Base-by-base conservation (phyloP, 2,888 invertebrate genomes). In the Koerneria pararmatus region DNA sequence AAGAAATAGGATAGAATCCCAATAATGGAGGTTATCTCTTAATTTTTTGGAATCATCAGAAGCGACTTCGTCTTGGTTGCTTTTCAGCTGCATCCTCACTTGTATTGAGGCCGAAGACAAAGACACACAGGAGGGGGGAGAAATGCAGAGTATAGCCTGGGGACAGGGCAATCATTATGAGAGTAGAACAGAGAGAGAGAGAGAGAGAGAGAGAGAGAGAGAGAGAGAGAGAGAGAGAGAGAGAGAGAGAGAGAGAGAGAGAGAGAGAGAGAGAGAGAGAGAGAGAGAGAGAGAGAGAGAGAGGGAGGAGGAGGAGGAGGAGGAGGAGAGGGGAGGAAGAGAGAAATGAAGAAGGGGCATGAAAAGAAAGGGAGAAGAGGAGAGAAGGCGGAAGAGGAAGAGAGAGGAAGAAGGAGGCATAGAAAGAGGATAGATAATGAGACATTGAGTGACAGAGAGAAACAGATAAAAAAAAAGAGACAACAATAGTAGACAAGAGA, bases 311-410 rank as follows among this genome's bases (percentile, higher is more conserved):
- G 46, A 15, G 11, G n/a, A 41, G 11, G 11, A n/a, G 46, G 46
- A 41, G 46, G n/a, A 41, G 46, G 46, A n/a, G 46, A 41, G 46
- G 46, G n/a, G n/a, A 15, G 46, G n/a, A n/a, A n/a, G 46, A 41
- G n/a, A 41, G 46, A n/a, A n/a, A n/a, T n/a, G 62, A 65, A 68
- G 56, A 64, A 68, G 65, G 65, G 65, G 61, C 65, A 62, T 65
- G 62, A 64, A 65, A 65, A 64, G 65, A 65, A 37, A 46, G 53
- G 53, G 65, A 65, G 31, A 27, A 48, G 63, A n/a, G 22, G 51
- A 67, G 51, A 62, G 35, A 41, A 24, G 56, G 54, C 22, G 48
- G 19, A 19, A 54, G 41, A 27, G 32, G 19, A 2, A n/a, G 58
- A 46, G 48, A 29, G 29, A 32, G 35, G 37, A 32, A 41, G 24